Conservation (phyloP, 2,113 vertebrate species). For the Machaerirhynchus nigripectus region DNA sequence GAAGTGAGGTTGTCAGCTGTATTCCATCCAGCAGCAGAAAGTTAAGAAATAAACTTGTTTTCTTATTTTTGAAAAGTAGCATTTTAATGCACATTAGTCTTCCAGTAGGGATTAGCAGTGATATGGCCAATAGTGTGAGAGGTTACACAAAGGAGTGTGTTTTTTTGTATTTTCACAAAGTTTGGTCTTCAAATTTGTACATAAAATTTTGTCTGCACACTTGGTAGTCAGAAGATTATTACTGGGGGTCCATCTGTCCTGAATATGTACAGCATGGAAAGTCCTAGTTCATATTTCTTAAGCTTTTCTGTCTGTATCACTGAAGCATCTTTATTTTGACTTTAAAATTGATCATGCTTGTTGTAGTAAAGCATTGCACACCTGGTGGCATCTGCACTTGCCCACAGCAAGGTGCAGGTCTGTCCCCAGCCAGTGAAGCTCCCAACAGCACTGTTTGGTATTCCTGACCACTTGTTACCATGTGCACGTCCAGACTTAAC, state of each 20-base stretch:
- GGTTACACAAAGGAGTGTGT: background rate
- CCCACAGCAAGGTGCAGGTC: fast-evolving
- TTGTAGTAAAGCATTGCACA: background rate
- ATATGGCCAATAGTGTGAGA: background rate
- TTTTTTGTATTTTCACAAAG: background rate
- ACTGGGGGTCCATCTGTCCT: background rate
- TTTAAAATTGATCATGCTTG: background rate
- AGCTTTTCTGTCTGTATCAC: background rate
- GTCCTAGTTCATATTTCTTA: background rate
- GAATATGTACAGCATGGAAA: background rate
- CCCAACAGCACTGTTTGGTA: background rate
- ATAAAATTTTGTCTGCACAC: background rate
- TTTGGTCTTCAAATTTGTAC: background rate
- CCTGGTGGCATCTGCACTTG: background rate
- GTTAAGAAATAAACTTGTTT: background rate
- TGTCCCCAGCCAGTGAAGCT: background rate
- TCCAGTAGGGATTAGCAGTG: background rate
- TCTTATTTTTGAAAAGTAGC: background rate
- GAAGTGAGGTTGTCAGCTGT: background rate
- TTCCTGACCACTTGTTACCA: background rate
- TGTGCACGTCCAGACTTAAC: fast-evolving
- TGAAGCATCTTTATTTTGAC: background rate
- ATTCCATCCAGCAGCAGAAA: background rate
- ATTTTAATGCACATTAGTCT: background rate
- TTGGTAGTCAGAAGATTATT: background rate